A percentile compares a stretch with the other conserved stretches of the same genome.
Conservation (phyloP, 2,797 vertebrate genomes). For the Morus bassanus region DNA sequence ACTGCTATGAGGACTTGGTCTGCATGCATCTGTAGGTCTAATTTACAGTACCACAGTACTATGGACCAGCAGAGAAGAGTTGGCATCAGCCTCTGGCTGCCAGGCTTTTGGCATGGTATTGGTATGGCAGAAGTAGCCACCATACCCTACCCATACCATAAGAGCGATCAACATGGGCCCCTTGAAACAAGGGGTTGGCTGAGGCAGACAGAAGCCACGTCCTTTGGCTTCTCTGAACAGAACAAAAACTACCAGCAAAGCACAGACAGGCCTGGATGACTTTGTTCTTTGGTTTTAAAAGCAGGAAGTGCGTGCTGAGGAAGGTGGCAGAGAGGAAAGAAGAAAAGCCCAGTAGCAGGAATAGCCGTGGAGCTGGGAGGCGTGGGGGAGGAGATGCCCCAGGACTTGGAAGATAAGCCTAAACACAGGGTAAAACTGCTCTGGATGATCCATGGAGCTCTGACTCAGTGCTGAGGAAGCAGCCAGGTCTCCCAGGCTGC, state of each 20-base stretch:
- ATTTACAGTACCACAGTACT: background rate
- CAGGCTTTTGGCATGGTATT: background rate
- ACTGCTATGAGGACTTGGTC: background rate
- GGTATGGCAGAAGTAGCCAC: background rate
- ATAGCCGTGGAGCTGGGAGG: background rate
- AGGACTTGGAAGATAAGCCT: background rate
- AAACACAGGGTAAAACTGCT: background rate
- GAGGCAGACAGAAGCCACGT: background rate
- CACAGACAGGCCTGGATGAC: background rate
- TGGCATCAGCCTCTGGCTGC: background rate
- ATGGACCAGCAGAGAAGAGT: background rate
- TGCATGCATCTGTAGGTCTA: background rate
- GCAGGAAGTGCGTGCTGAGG: background rate
- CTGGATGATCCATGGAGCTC: background rate
- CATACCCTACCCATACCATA: background rate
- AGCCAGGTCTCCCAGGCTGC: background rate
- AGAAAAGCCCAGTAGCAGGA: background rate
- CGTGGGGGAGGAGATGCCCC: accelerated
- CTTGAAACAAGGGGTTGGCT: background rate
- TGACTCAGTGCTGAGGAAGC: background rate
- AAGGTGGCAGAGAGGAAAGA: background rate
- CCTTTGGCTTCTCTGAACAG: background rate
- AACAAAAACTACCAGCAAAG: background rate
- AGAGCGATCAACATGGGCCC: accelerated
- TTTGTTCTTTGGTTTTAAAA: background rate